Base-by-base conservation (phyloP, 2,797 vertebrate species). In the Mastacembelus armatus region DNA sequence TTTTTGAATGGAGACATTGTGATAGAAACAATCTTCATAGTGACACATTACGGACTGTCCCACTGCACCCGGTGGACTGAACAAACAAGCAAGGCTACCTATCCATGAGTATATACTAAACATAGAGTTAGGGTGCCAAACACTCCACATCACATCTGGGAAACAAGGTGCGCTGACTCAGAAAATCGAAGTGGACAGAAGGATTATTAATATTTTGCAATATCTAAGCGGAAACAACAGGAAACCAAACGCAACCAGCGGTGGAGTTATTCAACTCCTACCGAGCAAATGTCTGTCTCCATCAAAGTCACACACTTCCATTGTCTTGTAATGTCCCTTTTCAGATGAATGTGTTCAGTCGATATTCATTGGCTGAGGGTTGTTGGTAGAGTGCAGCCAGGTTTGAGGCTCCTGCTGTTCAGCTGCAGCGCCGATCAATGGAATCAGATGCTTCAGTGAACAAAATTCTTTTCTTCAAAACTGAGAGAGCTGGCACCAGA, bases 381-480 rank as follows among this genome's bases (percentile, higher is more conserved):
- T 48, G 59, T 38, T 71, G 60, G 49, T 44, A 24, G 52, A 63
- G 18, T 45, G 68, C 66, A 54, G 57, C 50, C 73, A 44, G 58
- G 73, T 65, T 40, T 49, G 39, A 24, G 10, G 50, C 64, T 63
- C 51, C 9, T 10, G 60, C 56, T 79, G 79, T 62, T 82, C 66
- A 12, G 15, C 83, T 60, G 7, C 30, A 18, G 68, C n/a, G 5
- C 16, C 2, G 54, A 79, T 86, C 84, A 57, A 85, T 85, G 54
- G 40, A 39, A 62, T 76, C 49, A 57, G 47, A 24, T 15, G 66
- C 71, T 47, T 42, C 80, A 48, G 54, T 48, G 60, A 83, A 71
- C 67, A 60, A 38, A 79, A n/a, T n/a, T 81, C 56, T 63, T 36
- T 58, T 49, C 60, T 42, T 74, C 71, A 66, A n/a, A 44, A 66